Percentiles rank a stretch among this genome's conserved stretches.
Evolutionary conservation across 2,888 invertebrate species (phyloP).

Genomic region (Pilophorus perplexus): DNA sequence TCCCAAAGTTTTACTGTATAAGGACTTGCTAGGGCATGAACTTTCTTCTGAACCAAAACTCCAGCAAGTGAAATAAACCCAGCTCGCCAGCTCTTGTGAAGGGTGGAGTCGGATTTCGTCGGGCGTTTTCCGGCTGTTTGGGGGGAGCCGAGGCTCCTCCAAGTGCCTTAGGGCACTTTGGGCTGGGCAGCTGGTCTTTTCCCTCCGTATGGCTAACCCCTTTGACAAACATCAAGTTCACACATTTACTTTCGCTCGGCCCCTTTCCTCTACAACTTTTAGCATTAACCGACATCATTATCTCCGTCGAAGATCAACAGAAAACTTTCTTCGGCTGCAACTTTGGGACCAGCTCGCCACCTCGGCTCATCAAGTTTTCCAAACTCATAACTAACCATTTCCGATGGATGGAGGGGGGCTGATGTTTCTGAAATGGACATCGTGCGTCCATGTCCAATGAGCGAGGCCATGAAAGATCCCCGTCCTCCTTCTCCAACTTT

Average conservation of each 20-base stretch:
- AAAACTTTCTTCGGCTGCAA: not conserved
- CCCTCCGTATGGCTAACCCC: not conserved
- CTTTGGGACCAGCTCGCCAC: too few species aligned
- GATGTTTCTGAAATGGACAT: too few species aligned
- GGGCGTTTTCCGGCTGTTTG: too few species aligned
- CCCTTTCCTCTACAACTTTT: not conserved
- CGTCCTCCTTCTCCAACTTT: too few species aligned
- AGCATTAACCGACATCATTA: slow-evolving; percentile 17
- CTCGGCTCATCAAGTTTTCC: too few species aligned
- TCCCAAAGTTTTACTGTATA: too few species aligned
- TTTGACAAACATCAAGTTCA: slow-evolving; percentile 27
- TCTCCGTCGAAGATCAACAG: slow-evolving; percentile 1
- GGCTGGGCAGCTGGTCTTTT: slow-evolving; percentile 2
- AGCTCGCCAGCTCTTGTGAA: not conserved
- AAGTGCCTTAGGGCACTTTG: not conserved
- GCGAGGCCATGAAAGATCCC: too few species aligned
- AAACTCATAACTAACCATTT: too few species aligned
- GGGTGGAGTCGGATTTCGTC: not conserved
- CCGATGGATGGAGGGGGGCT: too few species aligned
- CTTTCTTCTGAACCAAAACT: not conserved
- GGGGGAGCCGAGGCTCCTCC: not conserved
- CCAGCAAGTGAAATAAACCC: not conserved
- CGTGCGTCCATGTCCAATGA: too few species aligned
- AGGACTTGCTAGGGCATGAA: not conserved
- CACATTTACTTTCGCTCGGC: slow-evolving; percentile 9